phyloP scores from a whole-genome alignment of 2,888 invertebrate species.

The Lycaena phlaeas region DNA sequence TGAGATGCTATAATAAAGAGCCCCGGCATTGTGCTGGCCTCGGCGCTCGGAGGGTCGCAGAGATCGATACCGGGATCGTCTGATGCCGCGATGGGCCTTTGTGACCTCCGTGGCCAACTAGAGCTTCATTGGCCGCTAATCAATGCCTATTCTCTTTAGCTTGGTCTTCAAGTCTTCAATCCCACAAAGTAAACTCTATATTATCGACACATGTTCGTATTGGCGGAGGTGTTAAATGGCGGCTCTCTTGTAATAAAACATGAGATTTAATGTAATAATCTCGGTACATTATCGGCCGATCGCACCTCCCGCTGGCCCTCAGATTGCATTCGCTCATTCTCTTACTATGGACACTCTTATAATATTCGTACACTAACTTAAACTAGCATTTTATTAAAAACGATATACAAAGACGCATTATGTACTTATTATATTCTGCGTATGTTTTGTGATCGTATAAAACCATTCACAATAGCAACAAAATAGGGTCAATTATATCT shows the following conservation, averaged over 20 bases:
- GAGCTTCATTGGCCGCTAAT: conserved; percentile 42
- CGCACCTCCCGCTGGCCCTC: conserved; percentile 63
- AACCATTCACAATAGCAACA: too few relatives aligned
- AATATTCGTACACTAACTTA: not conserved
- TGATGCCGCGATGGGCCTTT: conserved; percentile 61
- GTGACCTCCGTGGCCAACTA: conserved; percentile 28
- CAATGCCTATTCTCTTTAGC: conserved; percentile 33
- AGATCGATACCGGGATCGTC: conserved; percentile 70
- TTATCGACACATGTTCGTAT: conserved; percentile 18
- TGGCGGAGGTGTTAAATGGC: conserved; percentile 50
- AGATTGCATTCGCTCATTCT: conserved; percentile 55
- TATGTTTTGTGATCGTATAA: too few relatives aligned
- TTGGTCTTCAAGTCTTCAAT: conserved; percentile 4
- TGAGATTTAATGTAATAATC: conserved; percentile 65
- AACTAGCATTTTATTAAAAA: not conserved
- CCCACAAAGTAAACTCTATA: conserved; percentile 13
- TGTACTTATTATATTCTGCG: too few relatives aligned
- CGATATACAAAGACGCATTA: too few relatives aligned
- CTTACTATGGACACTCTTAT: conserved; percentile 47
- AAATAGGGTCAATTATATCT: too few relatives aligned
- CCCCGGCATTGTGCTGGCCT: conserved; percentile 69
- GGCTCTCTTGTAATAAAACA: conserved; percentile 40
- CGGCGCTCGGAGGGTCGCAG: conserved; percentile 70
- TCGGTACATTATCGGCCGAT: conserved; percentile 57
- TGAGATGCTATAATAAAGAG: conserved; percentile 74